Conservation (phyloP, 2,113 vertebrate species). For the Deroptyus accipitrinus region DNA sequence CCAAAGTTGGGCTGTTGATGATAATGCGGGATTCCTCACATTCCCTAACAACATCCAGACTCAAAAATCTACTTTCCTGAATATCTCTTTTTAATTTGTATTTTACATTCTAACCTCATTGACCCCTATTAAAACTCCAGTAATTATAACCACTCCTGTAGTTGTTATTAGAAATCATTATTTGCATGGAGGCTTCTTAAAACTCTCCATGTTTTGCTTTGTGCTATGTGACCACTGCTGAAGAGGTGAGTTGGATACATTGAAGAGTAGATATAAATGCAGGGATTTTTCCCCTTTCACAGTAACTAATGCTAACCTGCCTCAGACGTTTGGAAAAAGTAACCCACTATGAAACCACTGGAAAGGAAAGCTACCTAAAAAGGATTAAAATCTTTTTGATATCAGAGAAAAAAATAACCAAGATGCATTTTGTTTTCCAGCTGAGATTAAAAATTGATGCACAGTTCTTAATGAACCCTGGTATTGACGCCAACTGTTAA, state of each 20-base stretch:
- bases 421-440: background rate
- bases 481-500: background rate
- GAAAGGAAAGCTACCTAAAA: background rate
- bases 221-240: background rate
- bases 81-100: background rate
- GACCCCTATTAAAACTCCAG: background rate
- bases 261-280: background rate
- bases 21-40: background rate
- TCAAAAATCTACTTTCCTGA: background rate
- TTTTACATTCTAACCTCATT: background rate
- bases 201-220: background rate
- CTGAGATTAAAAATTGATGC: slow-evolving; percentile 12
- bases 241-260: background rate
- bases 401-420: background rate
- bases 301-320: background rate
- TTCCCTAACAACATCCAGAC: background rate
- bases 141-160: background rate
- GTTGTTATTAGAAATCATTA: background rate
- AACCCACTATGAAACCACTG: background rate
- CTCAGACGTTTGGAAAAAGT: background rate
- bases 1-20: background rate
- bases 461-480: background rate
- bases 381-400: background rate
- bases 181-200: background rate
- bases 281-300: background rate